Percentiles rank a stretch among this genome's conserved stretches.
Evolutionary conservation across 2,113 vertebrate genomes (phyloP).

Genomic region (Plotosus lineatus): DNA sequence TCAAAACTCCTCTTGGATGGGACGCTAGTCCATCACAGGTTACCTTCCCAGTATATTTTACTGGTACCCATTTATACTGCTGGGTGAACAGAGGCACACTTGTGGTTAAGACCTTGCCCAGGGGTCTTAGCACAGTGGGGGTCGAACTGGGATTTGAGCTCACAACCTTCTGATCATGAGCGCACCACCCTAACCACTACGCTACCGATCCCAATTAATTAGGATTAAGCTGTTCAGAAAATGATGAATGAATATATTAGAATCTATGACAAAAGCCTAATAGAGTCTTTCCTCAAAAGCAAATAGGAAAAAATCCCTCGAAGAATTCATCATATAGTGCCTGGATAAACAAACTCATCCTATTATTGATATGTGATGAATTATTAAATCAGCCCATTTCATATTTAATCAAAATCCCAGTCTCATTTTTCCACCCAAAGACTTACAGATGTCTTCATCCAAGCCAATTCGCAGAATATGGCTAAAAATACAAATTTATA

Average conservation of each 20-base stretch:
- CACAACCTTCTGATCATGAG: too few species aligned
- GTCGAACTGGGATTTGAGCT: too few species aligned
- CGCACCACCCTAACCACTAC: too few species aligned
- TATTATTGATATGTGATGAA: slow-evolving; percentile 26
- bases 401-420: slow-evolving; percentile 28
- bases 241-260: slow-evolving; percentile 13
- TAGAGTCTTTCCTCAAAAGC: background rate
- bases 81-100: too few species aligned
- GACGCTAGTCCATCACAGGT: too few species aligned
- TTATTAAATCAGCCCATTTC: slow-evolving; percentile 39
- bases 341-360: slow-evolving; percentile 19
- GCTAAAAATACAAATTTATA: slow-evolving; percentile 14
- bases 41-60: too few species aligned
- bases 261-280: background rate
- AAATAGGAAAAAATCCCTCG: background rate
- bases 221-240: too few species aligned
- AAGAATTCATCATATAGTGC: slow-evolving; percentile 8
- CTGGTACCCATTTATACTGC: too few species aligned
- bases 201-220: too few species aligned
- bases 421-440: slow-evolving; percentile 26
- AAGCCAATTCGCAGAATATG: slow-evolving; percentile 10
- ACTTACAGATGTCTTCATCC: slow-evolving; percentile 11
- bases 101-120: too few species aligned
- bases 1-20: too few species aligned
- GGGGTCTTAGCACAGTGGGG: too few species aligned